Evolutionary conservation across 2,888 invertebrate species (phyloP).

Genomic region (Eupithecia dodoneata): DNA sequence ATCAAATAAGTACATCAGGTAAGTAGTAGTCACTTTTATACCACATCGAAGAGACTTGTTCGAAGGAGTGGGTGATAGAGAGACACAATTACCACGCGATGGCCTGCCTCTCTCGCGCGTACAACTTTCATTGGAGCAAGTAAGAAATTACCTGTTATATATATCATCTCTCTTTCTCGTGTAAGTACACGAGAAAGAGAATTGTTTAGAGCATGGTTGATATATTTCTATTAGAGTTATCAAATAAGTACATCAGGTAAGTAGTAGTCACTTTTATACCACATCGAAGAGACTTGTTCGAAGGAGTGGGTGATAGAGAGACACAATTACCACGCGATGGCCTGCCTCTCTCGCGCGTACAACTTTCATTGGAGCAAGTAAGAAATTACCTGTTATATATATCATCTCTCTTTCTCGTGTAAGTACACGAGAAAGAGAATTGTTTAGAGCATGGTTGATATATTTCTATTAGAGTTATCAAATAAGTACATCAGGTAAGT

Average conservation of each 20-base stretch:
- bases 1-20: too few relatives aligned
- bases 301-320: slow-evolving; percentile 89
- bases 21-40: too few relatives aligned
- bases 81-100: slow-evolving; percentile 91
- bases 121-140: slow-evolving; percentile 92
- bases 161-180: too few relatives aligned
- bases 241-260: too few relatives aligned
- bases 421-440: background rate
- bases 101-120: slow-evolving; percentile 88
- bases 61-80: slow-evolving; percentile 89
- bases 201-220: background rate
- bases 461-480: too few relatives aligned
- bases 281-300: slow-evolving; percentile 87
- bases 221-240: too few relatives aligned
- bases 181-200: background rate
- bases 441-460: background rate
- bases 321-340: slow-evolving; percentile 92
- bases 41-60: slow-evolving; percentile 87
- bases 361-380: slow-evolving; percentile 92
- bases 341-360: slow-evolving; percentile 87
- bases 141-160: slow-evolving; percentile 52
- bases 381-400: background rate
- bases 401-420: too few relatives aligned
- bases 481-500: too few relatives aligned
- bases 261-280: too few relatives aligned